Evolutionary conservation across 2,113 vertebrate genomes (phyloP).

Genomic region (Macquaria ambigua): DNA sequence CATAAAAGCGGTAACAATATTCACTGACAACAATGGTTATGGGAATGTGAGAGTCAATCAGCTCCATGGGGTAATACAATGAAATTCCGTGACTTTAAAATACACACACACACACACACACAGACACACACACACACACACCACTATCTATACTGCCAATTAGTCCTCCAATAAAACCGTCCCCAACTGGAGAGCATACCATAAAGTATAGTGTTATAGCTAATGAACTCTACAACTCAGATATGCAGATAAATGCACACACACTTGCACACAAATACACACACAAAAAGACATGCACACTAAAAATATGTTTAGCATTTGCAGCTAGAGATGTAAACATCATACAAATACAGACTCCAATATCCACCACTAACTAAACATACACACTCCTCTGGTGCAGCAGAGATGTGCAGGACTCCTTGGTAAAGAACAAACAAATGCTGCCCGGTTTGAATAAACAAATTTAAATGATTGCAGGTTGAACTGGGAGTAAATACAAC

Average conservation of each 20-base stretch:
- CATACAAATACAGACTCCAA: no score
- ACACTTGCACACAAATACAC: constrained; percentile 15
- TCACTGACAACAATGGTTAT: constrained; percentile 13
- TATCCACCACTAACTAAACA: constrained; percentile 13
- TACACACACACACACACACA: neutral
- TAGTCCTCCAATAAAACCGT: constrained; percentile 67
- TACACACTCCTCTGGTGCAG: constrained; percentile 2
- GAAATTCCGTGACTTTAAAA: constrained; percentile 43
- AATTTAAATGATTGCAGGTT: constrained; percentile 72
- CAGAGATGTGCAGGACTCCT: constrained; percentile 43
- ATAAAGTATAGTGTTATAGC: constrained; percentile 61
- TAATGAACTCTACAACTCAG: constrained; percentile 62
- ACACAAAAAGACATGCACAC: constrained; percentile 24
- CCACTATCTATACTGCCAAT: constrained; percentile 68
- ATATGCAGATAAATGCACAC: constrained; percentile 53
- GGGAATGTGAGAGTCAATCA: constrained; percentile 12
- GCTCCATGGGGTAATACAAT: constrained; percentile 5
- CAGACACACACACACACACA: neutral
- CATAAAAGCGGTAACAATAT: constrained; percentile 20
- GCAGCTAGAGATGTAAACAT: constrained; percentile 52
- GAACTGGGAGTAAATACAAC: constrained; percentile 69
- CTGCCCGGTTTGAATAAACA: constrained; percentile 65
- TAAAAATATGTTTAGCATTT: constrained; percentile 13
- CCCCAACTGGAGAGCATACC: constrained; percentile 47
- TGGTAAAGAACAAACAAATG: constrained; percentile 54